These are phyloP conservation scores for Physella acuta DNA, from an alignment of 1,140 invertebrate species.

Conservation along the genomic window DNA sequence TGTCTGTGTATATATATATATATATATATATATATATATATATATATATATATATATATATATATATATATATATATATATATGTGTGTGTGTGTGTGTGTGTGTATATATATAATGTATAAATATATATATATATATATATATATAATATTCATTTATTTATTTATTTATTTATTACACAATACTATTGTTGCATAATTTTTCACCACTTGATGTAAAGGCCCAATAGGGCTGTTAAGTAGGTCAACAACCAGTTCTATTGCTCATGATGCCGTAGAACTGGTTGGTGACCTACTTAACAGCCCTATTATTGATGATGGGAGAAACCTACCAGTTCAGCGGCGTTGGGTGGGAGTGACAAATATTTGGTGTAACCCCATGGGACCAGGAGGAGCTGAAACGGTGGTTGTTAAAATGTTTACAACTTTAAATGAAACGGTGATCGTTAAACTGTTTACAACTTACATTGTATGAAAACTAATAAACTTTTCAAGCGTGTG, in stretches of 20 bases:
- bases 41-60: slow-evolving; percentile 5
- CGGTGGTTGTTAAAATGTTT: background rate
- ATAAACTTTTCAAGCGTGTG: background rate
- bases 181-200: background rate
- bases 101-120: background rate
- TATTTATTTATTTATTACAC: background rate
- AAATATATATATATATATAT: background rate
- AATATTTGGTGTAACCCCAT: background rate
- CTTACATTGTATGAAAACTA: background rate
- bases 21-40: slow-evolving; percentile 2
- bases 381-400: background rate
- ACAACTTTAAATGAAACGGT: too few species aligned
- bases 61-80: slow-evolving; percentile 8
- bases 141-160: background rate
- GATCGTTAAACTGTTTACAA: background rate
- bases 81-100: slow-evolving; percentile 3
- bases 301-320: background rate
- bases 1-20: background rate
- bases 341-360: background rate
- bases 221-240: too few species aligned
- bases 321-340: background rate
- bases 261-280: background rate
- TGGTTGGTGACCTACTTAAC: background rate
- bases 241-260: too few species aligned
- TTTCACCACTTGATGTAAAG: background rate